Evolutionary conservation across 2,797 vertebrate species (phyloP), one percentile per base, ranked within the genome.

Genomic region (Mastacembelus armatus): DNA sequence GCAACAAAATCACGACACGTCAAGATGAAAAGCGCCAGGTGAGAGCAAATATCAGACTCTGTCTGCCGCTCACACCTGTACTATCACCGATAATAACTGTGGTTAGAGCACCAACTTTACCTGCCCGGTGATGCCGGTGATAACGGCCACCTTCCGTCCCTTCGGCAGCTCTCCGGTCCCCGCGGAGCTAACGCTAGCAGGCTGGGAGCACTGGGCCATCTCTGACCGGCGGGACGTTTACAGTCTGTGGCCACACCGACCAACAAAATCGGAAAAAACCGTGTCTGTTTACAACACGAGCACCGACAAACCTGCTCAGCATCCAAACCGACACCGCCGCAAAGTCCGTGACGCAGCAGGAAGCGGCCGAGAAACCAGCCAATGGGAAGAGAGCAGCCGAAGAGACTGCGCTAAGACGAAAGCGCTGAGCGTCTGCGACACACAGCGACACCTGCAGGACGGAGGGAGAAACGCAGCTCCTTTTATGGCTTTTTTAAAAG

Each of bases 101-200:
- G n/a, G n/a, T n/a, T n/a, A n/a, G 39, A 10, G 4, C 16, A 12
- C 22, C 10, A 19, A 18, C 2, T 59, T 82, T 90, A 95, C 94
- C 94, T 95, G 94, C 12, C 94, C 94, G 30, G 94, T 94, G 86
- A 95, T 94, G 79, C 94, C 94, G 22, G 94, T 95, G 66, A 95
- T 91, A 9, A 95, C 60, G 1, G 94, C 94, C 35, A 94, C 92
- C 50, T 85, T 93, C 57, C 85, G 78, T 29, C 55, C 56, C 52
- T 63, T 90, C 24, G 10, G 43, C 26, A 10, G 21, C 11, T 52
- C 67, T 49, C 70, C 78, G 47, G 90, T 87, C 32, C 44, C 12
- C 12, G 38, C 35, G 5, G 76, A 66, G 60, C 56, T 59, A 10
- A 42, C 36, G 26, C 2, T 33, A 0, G 76, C 59, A 5, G 47